phyloP scores from a whole-genome alignment of 2,113 vertebrate species.

The Pomatostomus ruficeps region DNA sequence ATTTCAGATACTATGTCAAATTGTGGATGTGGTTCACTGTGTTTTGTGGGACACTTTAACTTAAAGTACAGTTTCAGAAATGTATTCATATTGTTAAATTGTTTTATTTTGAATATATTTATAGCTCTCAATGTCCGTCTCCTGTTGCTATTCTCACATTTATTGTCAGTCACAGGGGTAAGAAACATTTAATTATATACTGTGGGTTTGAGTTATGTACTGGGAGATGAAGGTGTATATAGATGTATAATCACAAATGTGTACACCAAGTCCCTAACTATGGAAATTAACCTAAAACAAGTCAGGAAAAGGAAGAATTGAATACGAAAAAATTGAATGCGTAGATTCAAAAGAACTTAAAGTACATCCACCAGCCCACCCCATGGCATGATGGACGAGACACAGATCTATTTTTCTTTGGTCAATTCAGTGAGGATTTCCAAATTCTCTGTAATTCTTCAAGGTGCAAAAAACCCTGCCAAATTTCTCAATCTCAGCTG shows the following conservation, averaged over 20 bases:
- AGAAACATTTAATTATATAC: not conserved
- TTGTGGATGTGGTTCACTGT: not conserved
- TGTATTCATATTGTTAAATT: not conserved
- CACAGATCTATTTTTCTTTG: not conserved
- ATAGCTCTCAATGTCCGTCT: not conserved
- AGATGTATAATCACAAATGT: not conserved
- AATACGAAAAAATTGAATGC: too few relatives aligned
- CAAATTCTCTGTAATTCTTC: not conserved
- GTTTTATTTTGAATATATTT: not conserved
- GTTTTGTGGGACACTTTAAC: not conserved
- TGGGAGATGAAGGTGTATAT: too few relatives aligned
- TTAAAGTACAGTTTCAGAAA: not conserved
- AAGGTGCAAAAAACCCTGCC: not conserved
- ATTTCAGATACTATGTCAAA: not conserved
- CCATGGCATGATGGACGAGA: rapidly evolving
- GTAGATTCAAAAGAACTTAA: not conserved
- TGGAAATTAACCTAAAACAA: not conserved
- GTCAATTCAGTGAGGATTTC: not conserved
- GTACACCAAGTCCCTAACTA: not conserved
- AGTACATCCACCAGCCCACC: not conserved
- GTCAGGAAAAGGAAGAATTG: not conserved
- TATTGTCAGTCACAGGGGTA: not conserved
- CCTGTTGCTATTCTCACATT: not conserved
- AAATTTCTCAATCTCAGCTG: not conserved
- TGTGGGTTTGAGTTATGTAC: not conserved